Evolutionary conservation across 2,888 invertebrate species (phyloP).

Genomic region (Mongoloraphidia duomilia): DNA sequence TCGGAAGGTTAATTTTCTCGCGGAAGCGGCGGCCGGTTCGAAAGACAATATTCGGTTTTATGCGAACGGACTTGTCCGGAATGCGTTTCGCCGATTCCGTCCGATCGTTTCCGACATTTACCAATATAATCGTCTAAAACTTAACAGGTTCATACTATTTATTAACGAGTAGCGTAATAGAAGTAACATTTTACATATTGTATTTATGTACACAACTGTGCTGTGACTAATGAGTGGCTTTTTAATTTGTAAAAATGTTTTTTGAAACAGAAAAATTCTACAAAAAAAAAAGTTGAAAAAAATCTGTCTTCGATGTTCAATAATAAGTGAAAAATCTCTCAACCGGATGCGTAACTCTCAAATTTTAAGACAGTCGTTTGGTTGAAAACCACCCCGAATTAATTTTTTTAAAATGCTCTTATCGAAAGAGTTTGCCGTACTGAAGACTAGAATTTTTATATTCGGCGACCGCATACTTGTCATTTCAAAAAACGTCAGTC

Average conservation of each 20-base stretch:
- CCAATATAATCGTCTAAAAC: too few species aligned
- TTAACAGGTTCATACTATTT: too few species aligned
- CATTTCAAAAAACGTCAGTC: too few species aligned
- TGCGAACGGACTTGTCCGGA: background rate
- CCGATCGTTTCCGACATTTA: too few species aligned
- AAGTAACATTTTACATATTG: slow-evolving; percentile 21
- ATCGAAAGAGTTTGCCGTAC: too few species aligned
- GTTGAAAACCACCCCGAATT: background rate
- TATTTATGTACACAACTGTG: slow-evolving; percentile 38
- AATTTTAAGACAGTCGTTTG: background rate
- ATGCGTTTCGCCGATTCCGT: too few species aligned
- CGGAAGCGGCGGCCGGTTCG: background rate
- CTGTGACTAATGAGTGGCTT: slow-evolving; percentile 42
- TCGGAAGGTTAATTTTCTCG: too few species aligned
- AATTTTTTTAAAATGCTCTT: background rate
- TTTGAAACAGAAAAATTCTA: slow-evolving; percentile 9
- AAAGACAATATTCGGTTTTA: background rate
- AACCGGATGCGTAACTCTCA: background rate
- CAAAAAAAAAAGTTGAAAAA: slow-evolving; percentile 8
- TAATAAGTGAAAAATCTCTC: background rate
- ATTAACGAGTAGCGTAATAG: background rate
- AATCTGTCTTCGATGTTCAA: background rate
- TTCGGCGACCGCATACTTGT: too few species aligned
- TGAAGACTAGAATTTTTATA: too few species aligned
- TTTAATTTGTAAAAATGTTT: slow-evolving; percentile 34